phyloP scores from a whole-genome alignment of 2,888 invertebrate species.

The Hydraecia micacea region DNA sequence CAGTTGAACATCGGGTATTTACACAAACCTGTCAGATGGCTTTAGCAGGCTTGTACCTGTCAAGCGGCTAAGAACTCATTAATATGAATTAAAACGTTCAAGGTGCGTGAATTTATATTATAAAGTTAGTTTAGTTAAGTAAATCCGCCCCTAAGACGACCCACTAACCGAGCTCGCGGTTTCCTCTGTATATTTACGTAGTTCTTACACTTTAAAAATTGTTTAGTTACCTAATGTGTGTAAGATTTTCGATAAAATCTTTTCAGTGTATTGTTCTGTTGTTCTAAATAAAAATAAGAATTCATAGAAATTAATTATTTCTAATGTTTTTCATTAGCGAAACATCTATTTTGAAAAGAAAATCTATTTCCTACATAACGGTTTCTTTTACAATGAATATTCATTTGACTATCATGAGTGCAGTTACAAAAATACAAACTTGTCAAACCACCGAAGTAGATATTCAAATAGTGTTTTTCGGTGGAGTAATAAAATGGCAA shows the following conservation, averaged over 20 bases:
- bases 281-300: too few relatives aligned
- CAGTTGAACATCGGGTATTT: conserved; percentile 11
- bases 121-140: neutral
- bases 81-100: conserved; percentile 36
- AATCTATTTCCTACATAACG: too few relatives aligned
- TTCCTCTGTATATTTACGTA: neutral
- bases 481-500: too few relatives aligned
- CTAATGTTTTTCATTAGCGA: neutral
- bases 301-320: neutral
- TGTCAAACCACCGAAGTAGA: too few relatives aligned
- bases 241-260: too few relatives aligned
- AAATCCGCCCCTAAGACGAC: too few relatives aligned
- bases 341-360: too few relatives aligned
- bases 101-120: conserved; percentile 13
- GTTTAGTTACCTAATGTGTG: neutral
- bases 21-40: conserved; percentile 10
- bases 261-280: too few relatives aligned
- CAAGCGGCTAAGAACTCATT: conserved; percentile 20
- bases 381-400: too few relatives aligned
- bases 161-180: too few relatives aligned
- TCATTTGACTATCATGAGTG: neutral
- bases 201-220: neutral
- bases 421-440: too few relatives aligned
- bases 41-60: conserved; percentile 7
- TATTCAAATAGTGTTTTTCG: too few relatives aligned